Evolutionary conservation across 2,888 invertebrate species (phyloP).

Genomic region (Amiota minor): DNA sequence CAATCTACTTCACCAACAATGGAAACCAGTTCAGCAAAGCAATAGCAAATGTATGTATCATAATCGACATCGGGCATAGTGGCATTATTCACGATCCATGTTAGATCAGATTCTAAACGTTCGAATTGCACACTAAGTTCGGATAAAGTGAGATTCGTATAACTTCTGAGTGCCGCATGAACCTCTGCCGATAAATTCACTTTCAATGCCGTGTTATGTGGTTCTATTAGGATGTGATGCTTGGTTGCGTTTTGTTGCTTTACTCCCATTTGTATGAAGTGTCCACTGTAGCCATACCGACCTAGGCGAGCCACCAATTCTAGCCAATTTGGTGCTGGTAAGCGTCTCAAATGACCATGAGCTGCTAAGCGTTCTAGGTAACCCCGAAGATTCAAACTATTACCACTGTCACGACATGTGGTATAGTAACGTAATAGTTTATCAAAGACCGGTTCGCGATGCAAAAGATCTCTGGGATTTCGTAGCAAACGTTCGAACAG

Average conservation of each 20-base stretch:
- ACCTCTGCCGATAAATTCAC: constrained; percentile 49
- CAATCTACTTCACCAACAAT: constrained; percentile 51
- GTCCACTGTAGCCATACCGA: constrained; percentile 60
- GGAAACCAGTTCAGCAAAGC: constrained; percentile 44
- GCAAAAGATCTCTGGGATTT: constrained; percentile 32
- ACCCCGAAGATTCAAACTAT: constrained; percentile 40
- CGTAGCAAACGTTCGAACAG: constrained; percentile 48
- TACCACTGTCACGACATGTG: constrained; percentile 46
- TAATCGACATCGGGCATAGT: constrained; percentile 45
- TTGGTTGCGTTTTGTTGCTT: constrained; percentile 53
- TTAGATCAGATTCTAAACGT: constrained; percentile 47
- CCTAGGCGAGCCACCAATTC: constrained; percentile 52
- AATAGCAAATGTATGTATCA: constrained; percentile 46
- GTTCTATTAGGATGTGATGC: constrained; percentile 53
- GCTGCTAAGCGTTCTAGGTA: constrained; percentile 51
- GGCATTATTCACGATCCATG: constrained; percentile 35
- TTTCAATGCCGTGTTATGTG: constrained; percentile 50
- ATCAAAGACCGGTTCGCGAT: constrained; percentile 42
- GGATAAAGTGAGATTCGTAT: constrained; percentile 19
- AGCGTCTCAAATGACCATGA: constrained; percentile 18
- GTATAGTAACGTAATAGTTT: constrained; percentile 60
- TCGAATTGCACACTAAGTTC: constrained; percentile 47
- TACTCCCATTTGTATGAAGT: constrained; percentile 54
- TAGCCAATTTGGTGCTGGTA: constrained; percentile 51
- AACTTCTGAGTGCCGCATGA: constrained; percentile 47